Conservation (phyloP, 2,888 invertebrate genomes). For the Helicoverpa assulta region DNA sequence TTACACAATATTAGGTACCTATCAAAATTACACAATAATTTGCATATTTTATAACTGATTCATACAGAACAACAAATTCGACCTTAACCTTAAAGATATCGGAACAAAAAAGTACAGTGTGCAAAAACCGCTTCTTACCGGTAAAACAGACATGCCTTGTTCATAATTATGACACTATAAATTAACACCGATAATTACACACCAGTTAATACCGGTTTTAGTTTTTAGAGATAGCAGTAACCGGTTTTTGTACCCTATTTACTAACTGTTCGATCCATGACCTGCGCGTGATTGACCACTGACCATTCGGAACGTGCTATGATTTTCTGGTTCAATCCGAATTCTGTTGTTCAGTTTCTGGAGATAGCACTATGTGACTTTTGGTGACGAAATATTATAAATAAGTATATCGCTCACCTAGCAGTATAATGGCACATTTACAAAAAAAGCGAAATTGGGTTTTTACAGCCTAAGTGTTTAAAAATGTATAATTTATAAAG, state of each 20-base stretch:
- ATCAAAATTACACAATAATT: not conserved
- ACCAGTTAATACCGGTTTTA: slow-evolving; percentile 35
- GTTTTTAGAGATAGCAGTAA: slow-evolving; percentile 24
- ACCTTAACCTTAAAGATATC: not conserved
- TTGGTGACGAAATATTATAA: no score
- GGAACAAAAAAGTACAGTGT: slow-evolving; percentile 16
- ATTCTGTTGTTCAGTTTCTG: slow-evolving; percentile 6
- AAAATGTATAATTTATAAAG: no score
- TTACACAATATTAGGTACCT: not conserved
- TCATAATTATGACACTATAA: slow-evolving; percentile 18
- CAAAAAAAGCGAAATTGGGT: no score
- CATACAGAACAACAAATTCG: not conserved
- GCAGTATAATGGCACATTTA: no score
- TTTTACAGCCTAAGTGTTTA: no score
- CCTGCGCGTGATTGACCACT: slow-evolving; percentile 41
- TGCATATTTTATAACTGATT: not conserved
- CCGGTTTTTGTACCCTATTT: slow-evolving; percentile 32
- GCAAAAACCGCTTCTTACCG: slow-evolving; percentile 40
- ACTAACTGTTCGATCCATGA: slow-evolving; percentile 20
- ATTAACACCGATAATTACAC: slow-evolving; percentile 21
- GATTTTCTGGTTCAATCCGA: slow-evolving; percentile 33
- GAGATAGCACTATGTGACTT: not conserved
- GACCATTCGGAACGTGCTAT: slow-evolving; percentile 18
- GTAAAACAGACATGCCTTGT: slow-evolving; percentile 6
- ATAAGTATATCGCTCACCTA: no score